Evolutionary conservation across 2,113 vertebrate genomes (phyloP), one percentile per base, ranked within the genome.

Genomic region (Dasypus novemcinctus): DNA sequence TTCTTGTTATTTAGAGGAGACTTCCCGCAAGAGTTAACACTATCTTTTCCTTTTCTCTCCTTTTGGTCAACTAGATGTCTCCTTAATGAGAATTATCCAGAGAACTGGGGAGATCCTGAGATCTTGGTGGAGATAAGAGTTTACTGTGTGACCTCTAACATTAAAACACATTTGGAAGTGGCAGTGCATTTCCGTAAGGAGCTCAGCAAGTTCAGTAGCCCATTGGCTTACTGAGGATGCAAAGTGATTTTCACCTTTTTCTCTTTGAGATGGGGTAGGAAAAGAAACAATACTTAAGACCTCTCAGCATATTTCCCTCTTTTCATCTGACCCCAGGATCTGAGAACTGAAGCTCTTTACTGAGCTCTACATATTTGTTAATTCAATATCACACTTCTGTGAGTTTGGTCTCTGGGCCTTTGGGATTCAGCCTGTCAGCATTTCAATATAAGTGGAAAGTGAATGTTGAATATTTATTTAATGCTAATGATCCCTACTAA

Each of bases 391-490:
- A n/a, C n/a, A n/a, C n/a, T n/a, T n/a, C n/a, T n/a, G n/a, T n/a
- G n/a, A n/a, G n/a, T n/a, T n/a, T n/a, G n/a, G n/a, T n/a, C n/a
- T n/a, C n/a, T n/a, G n/a, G n/a, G n/a, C n/a, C n/a, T n/a, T n/a
- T n/a, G n/a, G n/a, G n/a, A n/a, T n/a, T n/a, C n/a, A n/a, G n/a
- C n/a, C n/a, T n/a, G n/a, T n/a, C n/a, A n/a, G n/a, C n/a, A n/a
- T n/a, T n/a, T n/a, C n/a, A n/a, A 71, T 95, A 83, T 76, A 64
- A 63, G n/a, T 81, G 57, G 43, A 90, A 95, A 94, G 71, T 84
- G 64, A 85, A 38, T 78, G 74, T 78, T 97, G 95, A 96, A 96
- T 97, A 94, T 95, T 96, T 96, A 95, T 96, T 97, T 96, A 92
- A 88, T 75, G 94, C 23, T 87, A 96, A 95, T 91, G 80, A 96